A percentile compares a stretch with the other conserved stretches of the same genome.
Conservation (phyloP, 2,888 invertebrate species). For the Platycheirus albimanus region DNA sequence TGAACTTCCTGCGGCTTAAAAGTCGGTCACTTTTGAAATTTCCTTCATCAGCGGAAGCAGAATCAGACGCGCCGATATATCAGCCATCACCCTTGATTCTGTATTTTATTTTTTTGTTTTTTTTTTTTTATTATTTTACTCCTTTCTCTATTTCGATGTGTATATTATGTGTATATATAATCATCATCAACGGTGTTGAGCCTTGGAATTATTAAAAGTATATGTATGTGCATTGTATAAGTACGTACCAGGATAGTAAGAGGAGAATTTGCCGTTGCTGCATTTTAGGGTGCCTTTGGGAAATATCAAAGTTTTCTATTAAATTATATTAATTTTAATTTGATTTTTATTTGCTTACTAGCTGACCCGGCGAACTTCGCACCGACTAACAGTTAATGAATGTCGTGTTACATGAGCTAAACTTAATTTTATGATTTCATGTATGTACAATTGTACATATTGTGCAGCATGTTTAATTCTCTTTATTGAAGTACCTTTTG, state of each 20-base stretch:
- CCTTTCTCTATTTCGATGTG: conserved; percentile 15
- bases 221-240: too few relatives aligned
- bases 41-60: conserved; percentile 29
- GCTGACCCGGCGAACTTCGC: too few relatives aligned
- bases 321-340: conserved; percentile 63
- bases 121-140: background rate
- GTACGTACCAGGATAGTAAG: background rate
- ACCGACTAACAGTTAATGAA: too few relatives aligned
- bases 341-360: conserved; percentile 43
- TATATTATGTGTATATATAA: conserved; percentile 41
- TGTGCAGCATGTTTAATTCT: too few relatives aligned
- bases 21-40: conserved; percentile 70
- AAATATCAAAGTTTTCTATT: conserved; percentile 48
- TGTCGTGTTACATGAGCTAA: too few relatives aligned
- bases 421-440: too few relatives aligned
- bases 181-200: conserved; percentile 48
- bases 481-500: too few relatives aligned
- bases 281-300: conserved; percentile 43
- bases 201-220: conserved; percentile 14
- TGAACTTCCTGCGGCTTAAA: conserved; percentile 70
- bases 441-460: too few relatives aligned
- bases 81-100: conserved; percentile 21
- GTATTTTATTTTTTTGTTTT: conserved; percentile 18
- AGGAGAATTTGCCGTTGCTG: background rate
- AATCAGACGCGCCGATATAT: conserved; percentile 18